Evolutionary conservation across 1,140 invertebrate species (phyloP).

Genomic region (Ostrea denselamellosa): DNA sequence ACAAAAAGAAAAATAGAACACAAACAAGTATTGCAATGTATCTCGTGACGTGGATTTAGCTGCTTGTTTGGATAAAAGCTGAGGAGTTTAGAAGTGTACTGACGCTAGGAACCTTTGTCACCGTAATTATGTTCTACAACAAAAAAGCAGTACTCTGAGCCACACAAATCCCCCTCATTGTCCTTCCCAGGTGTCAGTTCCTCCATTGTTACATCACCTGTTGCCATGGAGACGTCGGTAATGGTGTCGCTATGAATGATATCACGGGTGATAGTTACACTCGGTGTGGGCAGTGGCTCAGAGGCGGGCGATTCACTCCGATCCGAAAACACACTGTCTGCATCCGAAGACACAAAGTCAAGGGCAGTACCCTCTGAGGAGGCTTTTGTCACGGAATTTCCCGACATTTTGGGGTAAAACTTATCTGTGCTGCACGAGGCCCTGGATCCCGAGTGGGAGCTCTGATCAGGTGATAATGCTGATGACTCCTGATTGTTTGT

Average conservation of each 20-base stretch:
- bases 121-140: constrained; percentile 71
- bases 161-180: constrained; percentile 63
- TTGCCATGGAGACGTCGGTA: constrained; percentile 63
- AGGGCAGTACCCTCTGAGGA: constrained; percentile 74
- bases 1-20: background rate
- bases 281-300: constrained; percentile 68
- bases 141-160: constrained; percentile 66
- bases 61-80: background rate
- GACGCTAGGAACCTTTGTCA: constrained; percentile 64
- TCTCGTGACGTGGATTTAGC: constrained; percentile 7
- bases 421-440: constrained; percentile 51
- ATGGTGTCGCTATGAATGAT: constrained; percentile 75
- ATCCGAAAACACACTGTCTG: constrained; percentile 74
- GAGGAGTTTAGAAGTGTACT: too few relatives aligned
- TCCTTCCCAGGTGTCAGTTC: constrained; percentile 50
- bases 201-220: constrained; percentile 49
- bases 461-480: constrained; percentile 59
- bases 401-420: constrained; percentile 67
- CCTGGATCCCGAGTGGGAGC: constrained; percentile 45
- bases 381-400: constrained; percentile 73
- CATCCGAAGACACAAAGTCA: constrained; percentile 72
- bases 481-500: constrained; percentile 49
- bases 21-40: constrained; percentile 21
- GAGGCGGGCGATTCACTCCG: constrained; percentile 75
- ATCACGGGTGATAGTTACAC: constrained; percentile 64